Base-by-base conservation (phyloP, 1,140 invertebrate species). In the Physella acuta region DNA sequence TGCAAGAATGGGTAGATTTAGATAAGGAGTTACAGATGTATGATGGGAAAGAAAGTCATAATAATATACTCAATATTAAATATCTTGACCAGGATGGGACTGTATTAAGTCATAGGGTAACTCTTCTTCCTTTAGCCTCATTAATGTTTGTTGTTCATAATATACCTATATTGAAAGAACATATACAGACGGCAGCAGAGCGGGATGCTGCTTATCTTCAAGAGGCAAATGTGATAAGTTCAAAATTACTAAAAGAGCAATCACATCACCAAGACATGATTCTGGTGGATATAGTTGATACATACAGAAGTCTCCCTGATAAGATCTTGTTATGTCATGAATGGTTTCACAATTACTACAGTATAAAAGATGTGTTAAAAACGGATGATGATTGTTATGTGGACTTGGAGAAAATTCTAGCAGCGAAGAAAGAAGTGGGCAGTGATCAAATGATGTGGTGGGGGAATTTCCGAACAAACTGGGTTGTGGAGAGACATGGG, bases 401-500 rank as follows among this genome's bases (percentile, higher is more conserved):
- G 30, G 37, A 60, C 28, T 1, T 37, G 31, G 14, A 11, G 3
- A 11, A 4, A 2, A 24, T 60, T 60, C 33, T 60, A 8, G 24
- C 8, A 24, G 4, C 33, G 2, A 14, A 36, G 16, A 31, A 31
- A 33, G 17, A 36, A 1, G n/a, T 11, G 3, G 17, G 20, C 4
- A 16, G 3, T 2, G 34, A 16, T 60, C 30, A 11, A 1, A 36
- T 28, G 14, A 16, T 60, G 1, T 63, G 44, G 61, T 63, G 44
- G 61, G 37, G 44, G 24, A 49, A 63, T 51, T 82, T 82, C 60
- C 70, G 81, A 20, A 33, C 72, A 31, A 74, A 81, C 31, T 81
- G 81, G 79, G 52, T 62, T 44, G 76, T 82, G 26, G 75, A 81
- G 49, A 70, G 72, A 59, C 53, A 70, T 62, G 79, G 79, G 14